Evolutionary conservation across 2,113 vertebrate species (phyloP).

Genomic region (Micromys minutus): DNA sequence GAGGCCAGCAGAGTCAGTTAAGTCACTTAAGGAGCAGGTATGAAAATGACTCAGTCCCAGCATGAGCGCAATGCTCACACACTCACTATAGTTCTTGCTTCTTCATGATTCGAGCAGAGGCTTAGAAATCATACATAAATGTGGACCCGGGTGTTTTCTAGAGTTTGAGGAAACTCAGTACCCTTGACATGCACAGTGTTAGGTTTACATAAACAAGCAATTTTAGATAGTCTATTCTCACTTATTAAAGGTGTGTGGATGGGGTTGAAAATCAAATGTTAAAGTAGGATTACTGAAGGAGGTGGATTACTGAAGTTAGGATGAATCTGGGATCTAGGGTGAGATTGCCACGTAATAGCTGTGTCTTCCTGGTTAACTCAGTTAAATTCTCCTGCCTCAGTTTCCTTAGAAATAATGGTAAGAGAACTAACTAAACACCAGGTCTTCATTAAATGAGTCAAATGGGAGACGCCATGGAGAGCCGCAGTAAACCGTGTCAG

Average conservation of each 20-base stretch:
- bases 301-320: neutral
- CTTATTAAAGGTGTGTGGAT: neutral
- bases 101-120: neutral
- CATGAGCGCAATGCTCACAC: neutral
- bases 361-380: neutral
- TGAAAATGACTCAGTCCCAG: neutral
- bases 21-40: neutral
- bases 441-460: neutral
- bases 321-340: neutral
- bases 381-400: neutral
- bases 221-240: neutral
- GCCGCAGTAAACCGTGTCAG: neutral
- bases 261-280: neutral
- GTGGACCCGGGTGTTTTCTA: neutral
- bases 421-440: neutral
- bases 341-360: neutral
- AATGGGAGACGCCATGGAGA: neutral
- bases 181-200: neutral
- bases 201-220: neutral
- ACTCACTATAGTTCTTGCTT: neutral
- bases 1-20: neutral
- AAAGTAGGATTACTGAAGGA: neutral
- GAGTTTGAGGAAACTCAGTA: neutral
- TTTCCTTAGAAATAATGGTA: neutral
- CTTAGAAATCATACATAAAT: neutral